Base-by-base conservation (phyloP, 2,888 invertebrate genomes). In the Aspidiotus destructor region DNA sequence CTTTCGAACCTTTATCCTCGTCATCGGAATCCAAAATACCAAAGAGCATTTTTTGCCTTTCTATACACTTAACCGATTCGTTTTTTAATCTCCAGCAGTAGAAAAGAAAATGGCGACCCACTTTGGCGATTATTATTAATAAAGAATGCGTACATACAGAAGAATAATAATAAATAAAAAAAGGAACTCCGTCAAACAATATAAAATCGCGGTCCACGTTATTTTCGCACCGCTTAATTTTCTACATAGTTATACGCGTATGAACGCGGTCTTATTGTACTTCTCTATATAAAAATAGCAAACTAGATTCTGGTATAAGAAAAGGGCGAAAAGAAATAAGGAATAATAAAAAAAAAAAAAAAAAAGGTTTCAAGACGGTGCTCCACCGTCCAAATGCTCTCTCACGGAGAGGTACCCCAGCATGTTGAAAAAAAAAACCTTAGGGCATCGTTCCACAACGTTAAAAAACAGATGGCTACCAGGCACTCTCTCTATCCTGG, bases 401-500 rank as follows among this genome's bases (percentile, higher is more conserved):
- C 65, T 67, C 67, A 67, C 67, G 67, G 60, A 67, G 67, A 28
- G 67, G 60, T 60, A 67, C 67, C 67, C 67, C 58, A 44, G 67
- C 60, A 67, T 60, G 67, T 60, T 67, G 55, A 17, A 58, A 58
- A 67, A n/a, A 67, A 67, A 67, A 67, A 67, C 67, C 67, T 67
- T 58, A 67, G 67, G 67, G 64, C 64, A 65, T 65, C 60, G 48
- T 55, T 57, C 17, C 44, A 54, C 42, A 57, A 60, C 67, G 52
- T 67, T 67, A 67, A 67, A 67, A 67, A 67, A 67, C 67, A 67
- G 67, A 67, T 67, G 67, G 71, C 63, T 70, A 70, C 71, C 70
- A 70, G 67, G 69, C 62, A 62, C 69, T 68, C 62, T 54, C 64
- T 65, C 68, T 70, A 72, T 73, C 70, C 71, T 70, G 71, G 72